A percentile compares a stretch with the other conserved stretches of the same genome.
These are phyloP conservation scores for Pandemis corylana DNA, from an alignment of 2,888 invertebrate genomes.

Conservation along the genomic window DNA sequence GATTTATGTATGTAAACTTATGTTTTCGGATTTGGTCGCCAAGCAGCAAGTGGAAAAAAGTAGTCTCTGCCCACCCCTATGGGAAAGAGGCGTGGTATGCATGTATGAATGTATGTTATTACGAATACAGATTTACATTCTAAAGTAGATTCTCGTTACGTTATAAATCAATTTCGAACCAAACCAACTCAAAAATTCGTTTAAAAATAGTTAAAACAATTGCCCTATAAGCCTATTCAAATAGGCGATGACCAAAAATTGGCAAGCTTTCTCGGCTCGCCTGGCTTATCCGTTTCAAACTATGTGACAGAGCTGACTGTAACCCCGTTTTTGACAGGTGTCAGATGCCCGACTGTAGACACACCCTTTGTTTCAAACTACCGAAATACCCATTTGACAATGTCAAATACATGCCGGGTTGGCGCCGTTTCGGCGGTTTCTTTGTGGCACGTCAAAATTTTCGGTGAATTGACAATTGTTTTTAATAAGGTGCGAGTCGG, in stretches of 20 bases:
- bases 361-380: slow-evolving; percentile 38
- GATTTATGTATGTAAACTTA: too few relatives aligned
- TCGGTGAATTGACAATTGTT: neutral
- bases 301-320: neutral
- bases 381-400: slow-evolving; percentile 34
- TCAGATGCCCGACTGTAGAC: slow-evolving; percentile 7
- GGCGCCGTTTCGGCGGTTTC: neutral
- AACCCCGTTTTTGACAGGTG: slow-evolving; percentile 31
- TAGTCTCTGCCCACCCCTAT: too few relatives aligned
- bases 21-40: too few relatives aligned
- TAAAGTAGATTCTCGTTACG: too few relatives aligned
- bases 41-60: too few relatives aligned
- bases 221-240: neutral
- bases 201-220: too few relatives aligned
- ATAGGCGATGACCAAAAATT: neutral
- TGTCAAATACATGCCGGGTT: slow-evolving; percentile 31
- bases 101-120: too few relatives aligned
- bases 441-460: neutral
- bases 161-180: too few relatives aligned
- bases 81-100: too few relatives aligned
- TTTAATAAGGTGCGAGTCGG: neutral
- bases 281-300: neutral
- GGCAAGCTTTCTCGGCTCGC: neutral
- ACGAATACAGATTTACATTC: too few relatives aligned
- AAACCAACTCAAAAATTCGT: too few relatives aligned